phyloP scores from a whole-genome alignment of 2,113 vertebrate genomes.

The Notarius quadriscutis region DNA sequence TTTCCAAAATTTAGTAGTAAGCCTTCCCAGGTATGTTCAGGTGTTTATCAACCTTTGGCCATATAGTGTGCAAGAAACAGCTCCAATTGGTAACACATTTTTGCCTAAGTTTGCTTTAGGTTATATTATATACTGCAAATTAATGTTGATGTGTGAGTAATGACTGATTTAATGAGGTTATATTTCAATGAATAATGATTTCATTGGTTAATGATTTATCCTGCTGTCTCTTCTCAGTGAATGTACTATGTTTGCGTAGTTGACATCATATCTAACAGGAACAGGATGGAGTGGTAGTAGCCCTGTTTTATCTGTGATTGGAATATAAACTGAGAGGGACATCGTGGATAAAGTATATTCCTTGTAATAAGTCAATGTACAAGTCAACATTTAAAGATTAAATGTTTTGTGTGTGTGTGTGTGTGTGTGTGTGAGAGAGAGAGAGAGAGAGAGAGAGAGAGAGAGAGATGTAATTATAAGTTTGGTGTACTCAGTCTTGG shows the following conservation, averaged over 20 bases:
- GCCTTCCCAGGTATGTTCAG: neutral
- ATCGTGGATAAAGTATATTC: neutral
- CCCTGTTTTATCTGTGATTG: neutral
- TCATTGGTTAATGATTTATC: constrained; percentile 30
- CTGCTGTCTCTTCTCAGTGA: neutral
- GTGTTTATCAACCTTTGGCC: neutral
- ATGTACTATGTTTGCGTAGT: constrained; percentile 15
- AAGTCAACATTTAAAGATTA: neutral
- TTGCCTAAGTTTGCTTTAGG: neutral
- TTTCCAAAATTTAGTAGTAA: too few species aligned
- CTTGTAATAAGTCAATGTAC: neutral
- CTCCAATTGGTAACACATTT: neutral
- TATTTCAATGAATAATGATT: neutral
- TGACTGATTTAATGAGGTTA: neutral
- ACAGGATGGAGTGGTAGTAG: neutral
- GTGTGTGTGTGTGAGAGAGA: neutral
- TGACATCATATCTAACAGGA: constrained; percentile 1
- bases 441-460: neutral
- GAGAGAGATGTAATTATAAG: neutral
- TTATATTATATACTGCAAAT: neutral
- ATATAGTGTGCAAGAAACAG: neutral
- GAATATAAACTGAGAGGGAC: constrained; percentile 2
- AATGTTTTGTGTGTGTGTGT: neutral
- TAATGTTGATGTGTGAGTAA: neutral
- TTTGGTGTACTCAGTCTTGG: constrained; percentile 21